These are phyloP conservation scores for Formica exsecta DNA, from an alignment of 1,140 invertebrate species.

Conservation along the genomic window DNA sequence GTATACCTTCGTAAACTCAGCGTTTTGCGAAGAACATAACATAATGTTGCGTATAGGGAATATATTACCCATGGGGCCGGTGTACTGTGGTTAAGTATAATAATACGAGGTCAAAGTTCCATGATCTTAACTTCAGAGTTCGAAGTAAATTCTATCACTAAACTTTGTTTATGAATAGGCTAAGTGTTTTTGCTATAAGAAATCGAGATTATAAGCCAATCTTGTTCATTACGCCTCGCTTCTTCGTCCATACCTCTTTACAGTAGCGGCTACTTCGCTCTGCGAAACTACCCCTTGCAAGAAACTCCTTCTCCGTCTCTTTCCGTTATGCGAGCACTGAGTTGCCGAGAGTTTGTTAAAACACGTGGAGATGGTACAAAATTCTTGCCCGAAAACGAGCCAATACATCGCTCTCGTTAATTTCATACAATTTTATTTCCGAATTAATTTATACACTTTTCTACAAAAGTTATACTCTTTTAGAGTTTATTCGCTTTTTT, in stretches of 20 bases:
- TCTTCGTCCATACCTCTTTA: neutral
- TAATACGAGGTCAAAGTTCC: constrained; percentile 36
- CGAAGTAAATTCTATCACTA: constrained; percentile 2
- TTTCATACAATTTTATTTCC: neutral
- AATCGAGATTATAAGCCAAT: constrained; percentile 8
- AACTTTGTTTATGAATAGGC: neutral
- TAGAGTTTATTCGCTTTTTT: neutral
- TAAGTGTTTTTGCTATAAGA: neutral
- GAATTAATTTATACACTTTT: neutral
- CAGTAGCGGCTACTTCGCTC: neutral
- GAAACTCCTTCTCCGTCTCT: constrained; percentile 24
- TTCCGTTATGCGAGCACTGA: constrained; percentile 66
- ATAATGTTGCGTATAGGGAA: constrained; percentile 29
- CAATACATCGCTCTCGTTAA: neutral
- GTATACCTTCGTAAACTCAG: constrained; percentile 23
- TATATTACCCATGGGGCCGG: constrained; percentile 1
- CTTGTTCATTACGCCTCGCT: constrained; percentile 10
- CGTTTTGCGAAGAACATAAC: constrained; percentile 27
- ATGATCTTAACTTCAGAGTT: constrained; percentile 8
- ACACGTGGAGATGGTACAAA: constrained; percentile 30
- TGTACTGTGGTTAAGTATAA: neutral
- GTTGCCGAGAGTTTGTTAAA: constrained; percentile 45
- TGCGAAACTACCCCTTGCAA: constrained; percentile 34
- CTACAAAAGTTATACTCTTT: neutral
- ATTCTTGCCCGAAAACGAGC: constrained; percentile 15